Conservation (phyloP, 2,113 vertebrate species). For the Machaerirhynchus nigripectus region DNA sequence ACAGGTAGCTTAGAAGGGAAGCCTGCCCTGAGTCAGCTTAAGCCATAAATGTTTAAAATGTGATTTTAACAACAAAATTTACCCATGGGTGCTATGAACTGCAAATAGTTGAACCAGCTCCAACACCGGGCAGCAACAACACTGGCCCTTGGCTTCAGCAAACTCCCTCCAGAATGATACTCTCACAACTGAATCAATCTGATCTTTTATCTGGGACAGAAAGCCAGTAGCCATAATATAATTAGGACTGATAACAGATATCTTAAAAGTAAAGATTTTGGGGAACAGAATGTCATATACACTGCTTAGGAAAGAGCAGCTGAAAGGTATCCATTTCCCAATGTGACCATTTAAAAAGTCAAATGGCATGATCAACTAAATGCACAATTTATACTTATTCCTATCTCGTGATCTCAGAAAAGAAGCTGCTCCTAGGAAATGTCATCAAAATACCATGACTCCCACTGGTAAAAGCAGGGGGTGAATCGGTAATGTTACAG, state of each 20-base stretch:
- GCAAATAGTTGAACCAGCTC: background rate
- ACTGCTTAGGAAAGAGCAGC: background rate
- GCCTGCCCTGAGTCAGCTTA: background rate
- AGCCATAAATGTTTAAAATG: background rate
- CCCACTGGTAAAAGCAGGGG: conserved; percentile 14
- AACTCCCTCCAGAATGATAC: background rate
- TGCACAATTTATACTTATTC: conserved; percentile 20
- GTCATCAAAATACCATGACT: conserved; percentile 56
- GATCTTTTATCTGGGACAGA: background rate
- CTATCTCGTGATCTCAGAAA: conserved; percentile 28
- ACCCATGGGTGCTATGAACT: rapidly evolving
- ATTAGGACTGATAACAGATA: background rate
- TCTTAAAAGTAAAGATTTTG: background rate
- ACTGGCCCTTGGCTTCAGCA: background rate
- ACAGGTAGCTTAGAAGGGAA: background rate
- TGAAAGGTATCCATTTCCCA: background rate
- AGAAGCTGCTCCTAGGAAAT: conserved; percentile 25
- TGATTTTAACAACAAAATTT: background rate
- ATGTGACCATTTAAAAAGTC: conserved; percentile 27
- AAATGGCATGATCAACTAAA: background rate
- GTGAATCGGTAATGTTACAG: background rate
- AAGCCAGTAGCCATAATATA: background rate
- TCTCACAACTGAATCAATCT: background rate
- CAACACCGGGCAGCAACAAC: rapidly evolving
- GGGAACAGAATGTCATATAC: background rate